A percentile compares a stretch with the other conserved stretches of the same genome.
Conservation (phyloP, 1,140 invertebrate genomes). For the Neocloeon triangulifer region DNA sequence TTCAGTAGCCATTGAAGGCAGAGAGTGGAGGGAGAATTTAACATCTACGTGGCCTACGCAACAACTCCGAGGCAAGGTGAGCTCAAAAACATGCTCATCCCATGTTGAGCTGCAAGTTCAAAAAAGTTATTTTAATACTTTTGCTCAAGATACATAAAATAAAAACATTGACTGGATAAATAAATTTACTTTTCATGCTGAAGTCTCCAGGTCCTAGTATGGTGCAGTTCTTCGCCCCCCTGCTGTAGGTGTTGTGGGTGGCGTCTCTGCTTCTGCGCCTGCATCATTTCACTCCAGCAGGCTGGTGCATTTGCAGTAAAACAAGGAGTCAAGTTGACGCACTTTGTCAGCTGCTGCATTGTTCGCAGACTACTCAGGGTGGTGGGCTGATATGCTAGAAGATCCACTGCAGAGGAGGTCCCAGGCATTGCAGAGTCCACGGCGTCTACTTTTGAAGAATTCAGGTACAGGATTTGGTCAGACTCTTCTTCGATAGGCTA, state of each 20-base stretch:
- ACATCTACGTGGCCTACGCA: conserved; percentile 70
- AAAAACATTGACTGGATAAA: conserved; percentile 4
- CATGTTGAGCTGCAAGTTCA: conserved; percentile 39
- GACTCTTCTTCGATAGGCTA: no score
- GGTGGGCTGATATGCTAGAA: neutral
- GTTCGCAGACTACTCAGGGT: conserved; percentile 24
- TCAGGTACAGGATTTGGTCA: no score
- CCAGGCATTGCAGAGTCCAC: neutral
- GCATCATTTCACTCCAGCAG: conserved; percentile 79
- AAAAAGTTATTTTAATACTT: conserved; percentile 7
- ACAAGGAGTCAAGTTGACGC: conserved; percentile 28
- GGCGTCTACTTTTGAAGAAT: neutral
- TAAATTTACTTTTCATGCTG: conserved; percentile 49
- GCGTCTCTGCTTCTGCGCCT: conserved; percentile 63
- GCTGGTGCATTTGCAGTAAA: conserved; percentile 75
- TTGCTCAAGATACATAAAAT: conserved; percentile 5
- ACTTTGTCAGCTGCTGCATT: conserved; percentile 37
- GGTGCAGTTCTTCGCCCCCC: conserved; percentile 46
- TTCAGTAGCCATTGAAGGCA: conserved; percentile 29
- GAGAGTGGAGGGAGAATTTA: conserved; percentile 54
- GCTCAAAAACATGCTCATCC: conserved; percentile 79
- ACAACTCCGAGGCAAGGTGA: conserved; percentile 48
- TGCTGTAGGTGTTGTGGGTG: conserved; percentile 55
- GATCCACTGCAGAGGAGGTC: neutral
- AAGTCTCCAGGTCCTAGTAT: conserved; percentile 62